phyloP scores from a whole-genome alignment of 2,888 invertebrate genomes.

The Diaperis boleti region DNA sequence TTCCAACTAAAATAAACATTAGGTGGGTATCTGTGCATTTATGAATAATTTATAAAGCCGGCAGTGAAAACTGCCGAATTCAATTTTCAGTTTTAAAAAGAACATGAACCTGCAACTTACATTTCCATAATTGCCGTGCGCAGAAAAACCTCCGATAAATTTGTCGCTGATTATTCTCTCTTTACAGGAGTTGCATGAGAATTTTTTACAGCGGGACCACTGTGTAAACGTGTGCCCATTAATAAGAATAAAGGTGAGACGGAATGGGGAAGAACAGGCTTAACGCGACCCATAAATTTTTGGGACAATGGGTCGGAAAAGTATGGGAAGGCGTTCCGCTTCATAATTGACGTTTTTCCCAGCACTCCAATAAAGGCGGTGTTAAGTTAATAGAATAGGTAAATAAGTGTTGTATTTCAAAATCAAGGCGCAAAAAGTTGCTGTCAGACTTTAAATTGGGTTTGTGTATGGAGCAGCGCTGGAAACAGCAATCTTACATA shows the following conservation, averaged over 20 bases:
- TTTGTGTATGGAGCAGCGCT: background rate
- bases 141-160: background rate
- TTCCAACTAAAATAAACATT: constrained; percentile 28
- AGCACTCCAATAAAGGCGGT: constrained; percentile 11
- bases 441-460: background rate
- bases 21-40: constrained; percentile 25
- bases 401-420: background rate
- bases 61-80: constrained; percentile 16
- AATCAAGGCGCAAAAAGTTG: background rate
- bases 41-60: constrained; percentile 27
- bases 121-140: constrained; percentile 11
- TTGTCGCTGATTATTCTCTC: constrained; percentile 1
- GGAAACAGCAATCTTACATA: too few species aligned
- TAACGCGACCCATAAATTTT: constrained; percentile 28
- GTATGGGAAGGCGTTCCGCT: constrained; percentile 11
- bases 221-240: constrained; percentile 21
- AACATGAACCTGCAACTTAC: constrained; percentile 21
- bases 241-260: constrained; percentile 30
- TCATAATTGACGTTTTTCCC: constrained; percentile 25
- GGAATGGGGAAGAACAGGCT: constrained; percentile 22
- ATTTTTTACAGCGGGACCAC: constrained; percentile 7
- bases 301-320: constrained; percentile 25
- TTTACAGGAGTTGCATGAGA: background rate
- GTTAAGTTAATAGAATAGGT: constrained; percentile 19
- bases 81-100: constrained; percentile 27